Evolutionary conservation across 2,113 vertebrate genomes (phyloP), one percentile per base, ranked within the genome.

Genomic region (Tragelaphus strepsiceros): DNA sequence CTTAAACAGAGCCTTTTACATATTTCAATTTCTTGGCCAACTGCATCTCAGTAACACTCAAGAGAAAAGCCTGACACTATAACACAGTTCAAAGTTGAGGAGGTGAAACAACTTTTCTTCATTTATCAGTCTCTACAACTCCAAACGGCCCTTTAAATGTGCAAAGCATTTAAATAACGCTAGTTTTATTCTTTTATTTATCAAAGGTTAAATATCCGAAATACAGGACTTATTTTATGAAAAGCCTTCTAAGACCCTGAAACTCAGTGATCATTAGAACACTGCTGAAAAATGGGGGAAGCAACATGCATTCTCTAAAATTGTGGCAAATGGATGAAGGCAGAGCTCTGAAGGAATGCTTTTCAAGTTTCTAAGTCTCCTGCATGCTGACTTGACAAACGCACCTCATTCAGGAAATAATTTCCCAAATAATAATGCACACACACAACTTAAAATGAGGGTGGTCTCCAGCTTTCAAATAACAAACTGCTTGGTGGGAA

Each of bases 401-500:
- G 46, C 88, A 9, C 35, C 9, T 89, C 35, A 58, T 21, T 82
- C 67, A 97, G 92, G 82, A 97, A 98, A 90, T 71, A 92, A 91
- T 49, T 85, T 97, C 94, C 89, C 43, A 61, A 97, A 58, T 87
- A 96, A 94, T 35, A 95, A 83, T 89, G 7, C 10, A 12, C 39
- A 71, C 39, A 3, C 84, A 61, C 24, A 94, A 32, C 59, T 97
- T 78, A 39, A 93, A 64, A 88, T 82, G 51, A 90, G 46, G 88
- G 80, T 74, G 64, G 94, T 93, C 86, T 98, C 88, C 14, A 81
- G 54, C 53, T 96, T 96, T 17, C 82, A 59, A 94, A 94, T 49
- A 95, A 77, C 56, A 92, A 43, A 85, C 28, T 88, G 88, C 7
- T 78, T 56, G 24, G 78, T 94, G 51, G 62, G 30, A 67, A 95